phyloP scores from a whole-genome alignment of 2,797 vertebrate species.

The Dallia pectoralis region DNA sequence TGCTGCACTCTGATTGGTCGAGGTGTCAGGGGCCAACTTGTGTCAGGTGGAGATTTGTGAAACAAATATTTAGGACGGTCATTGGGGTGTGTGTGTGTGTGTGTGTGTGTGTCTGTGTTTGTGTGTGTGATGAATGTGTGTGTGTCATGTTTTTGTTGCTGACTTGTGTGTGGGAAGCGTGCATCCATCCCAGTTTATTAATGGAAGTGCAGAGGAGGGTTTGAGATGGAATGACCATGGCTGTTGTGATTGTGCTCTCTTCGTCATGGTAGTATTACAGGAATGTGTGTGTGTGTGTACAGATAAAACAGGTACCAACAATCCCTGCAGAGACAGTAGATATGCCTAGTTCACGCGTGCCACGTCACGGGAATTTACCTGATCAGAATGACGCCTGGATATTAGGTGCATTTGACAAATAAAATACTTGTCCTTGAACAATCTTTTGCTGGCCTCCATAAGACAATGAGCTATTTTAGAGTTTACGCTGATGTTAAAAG shows the following conservation, averaged over 20 bases:
- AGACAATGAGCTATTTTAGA: too few relatives aligned
- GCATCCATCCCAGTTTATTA: conserved; percentile 53
- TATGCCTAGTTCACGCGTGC: too few relatives aligned
- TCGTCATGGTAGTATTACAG: conserved; percentile 60
- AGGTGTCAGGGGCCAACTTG: conserved; percentile 25
- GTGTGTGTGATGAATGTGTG: conserved; percentile 5
- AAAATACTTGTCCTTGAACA: too few relatives aligned
- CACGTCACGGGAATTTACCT: too few relatives aligned
- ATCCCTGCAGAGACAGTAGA: too few relatives aligned
- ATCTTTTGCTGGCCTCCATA: too few relatives aligned
- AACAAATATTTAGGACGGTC: neutral
- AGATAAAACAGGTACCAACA: too few relatives aligned
- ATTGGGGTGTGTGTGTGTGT: conserved; percentile 8
- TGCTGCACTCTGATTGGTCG: conserved; percentile 45
- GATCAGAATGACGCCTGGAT: too few relatives aligned
- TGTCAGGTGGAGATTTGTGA: neutral
- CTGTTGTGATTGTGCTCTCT: conserved; percentile 52
- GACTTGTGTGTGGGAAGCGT: conserved; percentile 31
- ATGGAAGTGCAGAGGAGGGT: conserved; percentile 47
- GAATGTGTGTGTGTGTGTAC: conserved; percentile 58
- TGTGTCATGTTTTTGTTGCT: conserved; percentile 7
- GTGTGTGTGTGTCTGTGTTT: conserved; percentile 3
- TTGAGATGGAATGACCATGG: conserved; percentile 41
- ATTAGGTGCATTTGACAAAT: too few relatives aligned
- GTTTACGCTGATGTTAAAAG: too few relatives aligned